Percentiles rank a stretch among this genome's conserved stretches.
phyloP scores from a whole-genome alignment of 2,797 vertebrate genomes.

The Ceyx erithaca region DNA sequence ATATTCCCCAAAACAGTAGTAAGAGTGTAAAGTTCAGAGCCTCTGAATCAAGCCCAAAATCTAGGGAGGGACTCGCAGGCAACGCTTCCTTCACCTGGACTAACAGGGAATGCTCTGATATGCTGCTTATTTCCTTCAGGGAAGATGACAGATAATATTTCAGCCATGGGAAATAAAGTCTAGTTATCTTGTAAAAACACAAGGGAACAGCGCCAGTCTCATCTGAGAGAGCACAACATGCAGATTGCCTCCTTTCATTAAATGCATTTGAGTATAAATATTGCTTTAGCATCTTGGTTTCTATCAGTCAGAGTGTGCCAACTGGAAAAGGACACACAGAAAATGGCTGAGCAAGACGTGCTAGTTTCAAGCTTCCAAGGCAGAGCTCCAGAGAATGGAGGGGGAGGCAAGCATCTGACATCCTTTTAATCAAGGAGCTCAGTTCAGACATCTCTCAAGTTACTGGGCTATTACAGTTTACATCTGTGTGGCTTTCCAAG shows the following conservation, averaged over 20 bases:
- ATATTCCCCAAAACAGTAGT: background rate
- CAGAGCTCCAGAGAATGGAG: slow-evolving; percentile 19
- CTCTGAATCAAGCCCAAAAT: background rate
- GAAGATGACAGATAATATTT: slow-evolving; percentile 42
- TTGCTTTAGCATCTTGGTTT: slow-evolving; percentile 67
- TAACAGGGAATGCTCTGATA: slow-evolving; percentile 10
- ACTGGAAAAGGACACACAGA: slow-evolving; percentile 64
- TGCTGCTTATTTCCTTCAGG: slow-evolving; percentile 1
- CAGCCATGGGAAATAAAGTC: slow-evolving; percentile 48
- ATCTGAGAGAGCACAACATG: slow-evolving; percentile 60
- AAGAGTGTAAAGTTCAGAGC: background rate
- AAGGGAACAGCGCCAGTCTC: slow-evolving; percentile 63
- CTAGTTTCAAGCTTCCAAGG: slow-evolving; percentile 35
- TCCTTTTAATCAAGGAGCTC: slow-evolving; percentile 55
- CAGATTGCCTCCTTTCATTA: slow-evolving; percentile 74
- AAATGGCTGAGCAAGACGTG: slow-evolving; percentile 60
- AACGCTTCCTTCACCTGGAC: slow-evolving; percentile 33
- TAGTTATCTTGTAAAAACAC: slow-evolving; percentile 49
- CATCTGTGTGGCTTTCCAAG: slow-evolving; percentile 50
- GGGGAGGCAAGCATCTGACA: slow-evolving; percentile 37
- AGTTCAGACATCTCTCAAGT: slow-evolving; percentile 33
- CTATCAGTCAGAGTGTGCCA: slow-evolving; percentile 58
- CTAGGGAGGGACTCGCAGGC: background rate
- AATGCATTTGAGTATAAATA: slow-evolving; percentile 66
- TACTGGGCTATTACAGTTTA: slow-evolving; percentile 28